Conservation (phyloP, 2,797 vertebrate species). For the Morus bassanus region DNA sequence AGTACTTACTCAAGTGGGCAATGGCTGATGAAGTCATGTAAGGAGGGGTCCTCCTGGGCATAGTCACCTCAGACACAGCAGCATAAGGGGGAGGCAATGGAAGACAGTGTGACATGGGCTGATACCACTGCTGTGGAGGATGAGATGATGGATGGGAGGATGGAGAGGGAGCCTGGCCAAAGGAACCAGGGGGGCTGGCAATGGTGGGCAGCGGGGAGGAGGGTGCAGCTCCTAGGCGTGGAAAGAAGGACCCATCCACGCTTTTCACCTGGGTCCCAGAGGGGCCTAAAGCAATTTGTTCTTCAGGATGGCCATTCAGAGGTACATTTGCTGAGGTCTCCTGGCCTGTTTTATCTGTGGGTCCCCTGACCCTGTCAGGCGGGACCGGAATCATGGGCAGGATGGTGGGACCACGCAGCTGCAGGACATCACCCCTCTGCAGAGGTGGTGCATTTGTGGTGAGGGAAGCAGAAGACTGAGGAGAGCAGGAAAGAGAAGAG, state of each 20-base stretch:
- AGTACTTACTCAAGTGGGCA: constrained; percentile 90
- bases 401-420: constrained; percentile 74
- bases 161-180: constrained; percentile 67
- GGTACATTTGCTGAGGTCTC: background rate
- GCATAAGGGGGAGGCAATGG: constrained; percentile 84
- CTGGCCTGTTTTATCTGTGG: constrained; percentile 67
- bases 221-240: constrained; percentile 72
- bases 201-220: constrained; percentile 62
- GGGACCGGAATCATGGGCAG: constrained; percentile 79
- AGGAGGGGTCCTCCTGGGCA: constrained; percentile 86
- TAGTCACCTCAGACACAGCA: constrained; percentile 85
- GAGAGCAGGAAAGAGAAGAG: constrained; percentile 78
- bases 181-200: constrained; percentile 63
- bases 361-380: constrained; percentile 73
- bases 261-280: constrained; percentile 43
- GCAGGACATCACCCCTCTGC: constrained; percentile 74
- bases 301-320: constrained; percentile 39
- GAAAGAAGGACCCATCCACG: constrained; percentile 56
- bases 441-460: constrained; percentile 74
- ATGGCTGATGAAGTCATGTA: constrained; percentile 82
- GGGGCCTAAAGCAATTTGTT: constrained; percentile 33
- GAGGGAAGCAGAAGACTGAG: constrained; percentile 75
- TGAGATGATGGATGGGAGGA: constrained; percentile 71
- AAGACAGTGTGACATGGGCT: constrained; percentile 78
- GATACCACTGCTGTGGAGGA: constrained; percentile 80